Evolutionary conservation across 2,113 vertebrate species (phyloP), one percentile per base, ranked within the genome.

Genomic region (Merops nubicus): DNA sequence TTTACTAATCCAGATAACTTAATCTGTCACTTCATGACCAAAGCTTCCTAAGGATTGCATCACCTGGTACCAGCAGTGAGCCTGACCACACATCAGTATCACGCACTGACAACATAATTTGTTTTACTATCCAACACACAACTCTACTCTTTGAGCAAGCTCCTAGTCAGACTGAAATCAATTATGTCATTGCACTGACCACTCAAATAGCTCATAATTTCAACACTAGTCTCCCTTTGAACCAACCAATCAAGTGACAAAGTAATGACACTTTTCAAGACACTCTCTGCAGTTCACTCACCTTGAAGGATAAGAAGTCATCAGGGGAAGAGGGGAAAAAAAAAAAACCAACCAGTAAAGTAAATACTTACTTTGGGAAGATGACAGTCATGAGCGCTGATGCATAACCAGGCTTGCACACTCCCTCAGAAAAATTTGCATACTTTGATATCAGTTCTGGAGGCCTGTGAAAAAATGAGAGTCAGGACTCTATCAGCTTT

Each of bases 311-410:
- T 43, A 7, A 21, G 50, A 85, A 19, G 23, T 29, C 57, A 53
- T 14, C 1, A 21, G 25, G 13, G 19, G 28, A 89, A 89, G 28
- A 33, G 13, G 28, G 69, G 17, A 40, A n/a, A 63, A 22, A n/a
- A 64, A 50, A 36, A 47, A 15, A 23, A 23, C 43, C 31, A 33
- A 21, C 25, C 68, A 42, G 20, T 33, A 31, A 57, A 51, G 34
- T 23, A 18, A 76, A 74, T 77, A 97, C 99, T 99, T 98, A 99
- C 99, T 99, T 99, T 86, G 99, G 99, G 94, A 99, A 99, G 98
- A 99, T 99, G 97, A 98, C 96, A 47, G 98, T 98, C 99, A 99
- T 99, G 98, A 99, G 98, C 62, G 99, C 99, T 70, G 99, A 98
- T 63, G 99, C 98, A 60, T 99, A 99, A 95, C 99, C 99, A 20